phyloP scores from a whole-genome alignment of 2,888 invertebrate species.

The Caenorhabditis parvicauda region DNA sequence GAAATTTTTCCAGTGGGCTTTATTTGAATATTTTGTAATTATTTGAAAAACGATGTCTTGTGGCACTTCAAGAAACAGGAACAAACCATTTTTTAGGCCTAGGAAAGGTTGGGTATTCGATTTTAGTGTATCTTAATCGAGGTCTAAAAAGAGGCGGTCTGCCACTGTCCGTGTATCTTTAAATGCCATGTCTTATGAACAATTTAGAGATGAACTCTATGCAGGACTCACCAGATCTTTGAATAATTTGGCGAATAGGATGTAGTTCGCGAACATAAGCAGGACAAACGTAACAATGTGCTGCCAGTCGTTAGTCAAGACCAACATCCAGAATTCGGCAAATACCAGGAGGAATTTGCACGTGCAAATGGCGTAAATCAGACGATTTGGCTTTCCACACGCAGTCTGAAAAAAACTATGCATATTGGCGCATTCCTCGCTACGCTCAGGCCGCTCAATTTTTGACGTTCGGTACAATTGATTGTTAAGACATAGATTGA shows the following conservation, averaged over 20 bases:
- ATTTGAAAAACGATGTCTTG: too few species aligned
- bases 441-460: too few species aligned
- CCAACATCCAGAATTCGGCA: conserved; percentile 75
- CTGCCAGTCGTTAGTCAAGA: conserved; percentile 85
- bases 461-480: too few species aligned
- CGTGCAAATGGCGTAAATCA: conserved; percentile 70
- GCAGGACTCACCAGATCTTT: conserved; percentile 67
- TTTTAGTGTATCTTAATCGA: too few species aligned
- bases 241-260: conserved; percentile 82
- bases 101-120: too few species aligned
- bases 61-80: neutral
- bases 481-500: too few species aligned
- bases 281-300: conserved; percentile 82
- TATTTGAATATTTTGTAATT: too few species aligned
- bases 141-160: too few species aligned
- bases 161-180: too few species aligned
- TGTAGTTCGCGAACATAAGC: conserved; percentile 84
- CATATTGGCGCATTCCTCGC: too few species aligned
- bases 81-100: too few species aligned
- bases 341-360: conserved; percentile 64
- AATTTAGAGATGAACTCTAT: neutral
- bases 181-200: neutral
- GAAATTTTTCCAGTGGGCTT: too few species aligned
- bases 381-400: conserved; percentile 80
- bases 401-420: conserved; percentile 75